phyloP scores from a whole-genome alignment of 2,113 vertebrate species.

The Cryptotis parvus region DNA sequence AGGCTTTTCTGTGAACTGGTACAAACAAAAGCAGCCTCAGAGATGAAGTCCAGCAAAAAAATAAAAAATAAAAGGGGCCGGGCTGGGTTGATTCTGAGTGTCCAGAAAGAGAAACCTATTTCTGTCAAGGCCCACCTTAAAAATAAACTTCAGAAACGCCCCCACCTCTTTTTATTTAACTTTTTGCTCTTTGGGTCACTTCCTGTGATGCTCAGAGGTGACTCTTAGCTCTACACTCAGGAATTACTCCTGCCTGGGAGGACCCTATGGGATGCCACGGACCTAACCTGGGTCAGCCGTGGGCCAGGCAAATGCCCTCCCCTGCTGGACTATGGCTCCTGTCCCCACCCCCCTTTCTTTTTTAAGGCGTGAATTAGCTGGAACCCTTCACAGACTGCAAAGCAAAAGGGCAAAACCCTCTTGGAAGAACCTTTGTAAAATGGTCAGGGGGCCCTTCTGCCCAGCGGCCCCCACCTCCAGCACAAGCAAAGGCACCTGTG shows the following conservation, averaged over 20 bases:
- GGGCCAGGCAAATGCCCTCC: no score
- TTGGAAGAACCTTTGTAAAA: slow-evolving; percentile 36
- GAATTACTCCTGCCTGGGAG: no score
- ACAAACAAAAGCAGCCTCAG: slow-evolving; percentile 71
- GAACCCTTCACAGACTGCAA: slow-evolving; percentile 38
- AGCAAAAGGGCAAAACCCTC: slow-evolving; percentile 24
- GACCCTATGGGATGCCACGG: no score
- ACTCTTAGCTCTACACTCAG: no score
- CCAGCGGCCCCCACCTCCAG: not conserved
- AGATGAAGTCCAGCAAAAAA: not conserved
- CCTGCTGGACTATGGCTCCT: no score
- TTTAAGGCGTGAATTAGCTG: slow-evolving; percentile 29
- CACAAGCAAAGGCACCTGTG: slow-evolving; percentile 58
- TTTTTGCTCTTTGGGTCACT: no score
- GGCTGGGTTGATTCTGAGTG: slow-evolving; percentile 34
- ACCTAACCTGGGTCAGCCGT: no score
- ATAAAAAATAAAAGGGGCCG: not conserved
- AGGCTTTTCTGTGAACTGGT: slow-evolving; percentile 72
- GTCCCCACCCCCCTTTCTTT: not conserved
- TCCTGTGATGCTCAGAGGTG: no score
- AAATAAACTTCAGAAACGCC: slow-evolving; percentile 56
- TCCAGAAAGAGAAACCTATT: slow-evolving; percentile 43
- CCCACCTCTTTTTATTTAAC: no score
- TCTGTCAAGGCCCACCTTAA: slow-evolving; percentile 53
- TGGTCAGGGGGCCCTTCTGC: slow-evolving; percentile 25